Conservation (phyloP, 2,888 invertebrate species). For the Cheilosia vulpina region DNA sequence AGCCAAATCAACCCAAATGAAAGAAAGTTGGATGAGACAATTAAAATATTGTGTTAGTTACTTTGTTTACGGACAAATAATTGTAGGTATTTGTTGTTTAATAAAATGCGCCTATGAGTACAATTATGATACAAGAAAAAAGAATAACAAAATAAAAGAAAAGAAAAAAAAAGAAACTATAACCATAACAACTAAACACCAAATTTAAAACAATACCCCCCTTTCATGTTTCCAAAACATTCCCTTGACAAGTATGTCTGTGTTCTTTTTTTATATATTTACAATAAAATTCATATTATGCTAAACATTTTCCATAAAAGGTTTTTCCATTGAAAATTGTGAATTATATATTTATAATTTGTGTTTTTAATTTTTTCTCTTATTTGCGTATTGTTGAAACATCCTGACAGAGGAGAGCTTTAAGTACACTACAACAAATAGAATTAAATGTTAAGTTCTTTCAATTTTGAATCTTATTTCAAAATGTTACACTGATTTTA, state of each 20-base stretch:
- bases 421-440: constrained; percentile 78
- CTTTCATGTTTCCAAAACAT: constrained; percentile 8
- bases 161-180: not conserved
- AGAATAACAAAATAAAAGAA: not conserved
- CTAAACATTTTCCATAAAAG: constrained; percentile 51
- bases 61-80: not conserved
- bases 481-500: constrained; percentile 36
- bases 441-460: constrained; percentile 50
- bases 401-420: constrained; percentile 80
- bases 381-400: constrained; percentile 77
- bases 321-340: constrained; percentile 28
- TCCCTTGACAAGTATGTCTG: constrained; percentile 47
- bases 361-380: constrained; percentile 68
- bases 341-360: constrained; percentile 12
- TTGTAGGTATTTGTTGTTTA: not conserved
- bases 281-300: constrained; percentile 40
- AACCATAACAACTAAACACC: constrained; percentile 11
- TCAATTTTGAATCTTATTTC: constrained; percentile 30
- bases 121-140: not conserved
- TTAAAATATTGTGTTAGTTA: constrained; percentile 19
- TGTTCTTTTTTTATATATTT: constrained; percentile 49
- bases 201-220: constrained; percentile 26
- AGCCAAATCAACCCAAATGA: constrained; percentile 9
- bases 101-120: constrained; percentile 6
- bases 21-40: not conserved